A percentile compares a stretch with the other conserved stretches of the same genome.
phyloP scores from a whole-genome alignment of 1,140 invertebrate genomes.

The Bombus impatiens region DNA sequence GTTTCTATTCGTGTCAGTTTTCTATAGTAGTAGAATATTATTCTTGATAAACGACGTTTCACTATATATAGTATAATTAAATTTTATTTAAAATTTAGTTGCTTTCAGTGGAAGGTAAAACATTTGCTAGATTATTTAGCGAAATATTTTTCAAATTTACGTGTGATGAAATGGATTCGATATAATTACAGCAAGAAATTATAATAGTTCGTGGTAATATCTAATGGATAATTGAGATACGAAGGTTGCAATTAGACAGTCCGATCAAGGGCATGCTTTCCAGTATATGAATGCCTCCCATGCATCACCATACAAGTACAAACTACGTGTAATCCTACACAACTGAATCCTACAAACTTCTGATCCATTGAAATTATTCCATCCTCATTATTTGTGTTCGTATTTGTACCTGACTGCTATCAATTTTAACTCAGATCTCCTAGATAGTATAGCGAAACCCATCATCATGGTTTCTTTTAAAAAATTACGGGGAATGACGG shows the following conservation, averaged over 20 bases:
- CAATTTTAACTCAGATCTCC: background rate
- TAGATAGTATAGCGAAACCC: background rate
- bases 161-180: background rate
- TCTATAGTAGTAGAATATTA: background rate
- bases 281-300: background rate
- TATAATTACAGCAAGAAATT: background rate
- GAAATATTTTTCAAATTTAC: background rate
- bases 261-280: background rate
- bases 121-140: too few relatives aligned
- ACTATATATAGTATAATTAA: too few relatives aligned
- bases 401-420: too few relatives aligned
- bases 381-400: background rate
- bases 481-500: background rate
- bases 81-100: too few relatives aligned
- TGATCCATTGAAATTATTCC: background rate
- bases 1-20: background rate
- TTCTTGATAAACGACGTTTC: background rate
- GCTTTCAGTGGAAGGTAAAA: too few relatives aligned
- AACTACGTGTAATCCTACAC: background rate
- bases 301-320: background rate
- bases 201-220: background rate
- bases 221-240: background rate
- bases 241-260: conserved; percentile 14
- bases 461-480: background rate
- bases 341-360: background rate